Evolutionary conservation across 2,888 invertebrate species (phyloP).

Genomic region (Noctua janthina): DNA sequence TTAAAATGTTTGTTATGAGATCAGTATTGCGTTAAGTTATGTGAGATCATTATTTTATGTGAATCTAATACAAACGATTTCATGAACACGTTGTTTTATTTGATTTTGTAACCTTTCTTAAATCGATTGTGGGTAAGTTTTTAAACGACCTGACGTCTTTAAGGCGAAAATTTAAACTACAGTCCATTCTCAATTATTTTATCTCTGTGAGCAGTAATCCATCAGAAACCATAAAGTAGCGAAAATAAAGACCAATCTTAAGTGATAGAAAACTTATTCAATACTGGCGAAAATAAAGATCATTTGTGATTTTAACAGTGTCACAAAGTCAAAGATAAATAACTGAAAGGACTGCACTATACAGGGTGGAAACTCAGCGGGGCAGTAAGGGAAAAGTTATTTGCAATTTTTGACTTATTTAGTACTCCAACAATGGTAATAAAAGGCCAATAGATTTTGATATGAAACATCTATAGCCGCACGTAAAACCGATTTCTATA

Average conservation of each 20-base stretch:
- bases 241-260: not conserved
- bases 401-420: no score
- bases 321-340: not conserved
- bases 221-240: not conserved
- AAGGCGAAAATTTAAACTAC: not conserved
- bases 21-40: conserved; percentile 85
- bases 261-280: not conserved
- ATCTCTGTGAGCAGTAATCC: not conserved
- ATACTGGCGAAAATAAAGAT: not conserved
- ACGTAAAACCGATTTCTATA: no score
- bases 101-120: not conserved
- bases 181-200: no score
- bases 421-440: no score
- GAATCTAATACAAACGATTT: conserved; percentile 75
- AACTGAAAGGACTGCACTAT: no score
- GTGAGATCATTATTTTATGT: conserved; percentile 73
- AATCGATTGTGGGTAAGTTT: not conserved
- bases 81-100: conserved; percentile 69
- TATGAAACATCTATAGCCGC: no score
- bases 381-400: no score
- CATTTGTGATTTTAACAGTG: not conserved
- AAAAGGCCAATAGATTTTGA: no score
- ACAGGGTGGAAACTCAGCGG: no score
- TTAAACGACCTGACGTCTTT: not conserved
- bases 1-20: conserved; percentile 74